Evolutionary conservation across 2,113 vertebrate genomes (phyloP).

Genomic region (Promerops cafer): DNA sequence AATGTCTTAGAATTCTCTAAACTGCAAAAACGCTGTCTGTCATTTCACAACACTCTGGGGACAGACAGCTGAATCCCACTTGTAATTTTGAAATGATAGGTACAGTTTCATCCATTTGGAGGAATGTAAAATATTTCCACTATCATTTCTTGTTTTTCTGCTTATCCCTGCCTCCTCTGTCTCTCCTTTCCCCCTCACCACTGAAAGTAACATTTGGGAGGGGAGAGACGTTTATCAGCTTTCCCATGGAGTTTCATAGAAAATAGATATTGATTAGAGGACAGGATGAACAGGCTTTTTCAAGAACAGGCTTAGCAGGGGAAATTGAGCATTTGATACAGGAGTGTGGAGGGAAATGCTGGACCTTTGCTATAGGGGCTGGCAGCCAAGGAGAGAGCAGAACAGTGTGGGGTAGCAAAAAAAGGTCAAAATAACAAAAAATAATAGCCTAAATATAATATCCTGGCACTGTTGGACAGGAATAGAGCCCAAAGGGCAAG

Average conservation of each 20-base stretch:
- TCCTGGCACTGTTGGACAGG: neutral
- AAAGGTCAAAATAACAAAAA: neutral
- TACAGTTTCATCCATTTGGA: neutral
- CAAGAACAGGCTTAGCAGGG: neutral
- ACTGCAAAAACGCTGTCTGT: neutral
- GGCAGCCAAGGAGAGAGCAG: neutral
- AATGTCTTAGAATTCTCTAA: neutral
- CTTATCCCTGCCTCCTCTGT: neutral
- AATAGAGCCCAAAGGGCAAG: neutral
- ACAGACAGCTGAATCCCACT: neutral
- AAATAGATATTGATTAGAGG: neutral
- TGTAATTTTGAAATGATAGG: neutral
- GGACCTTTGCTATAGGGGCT: neutral
- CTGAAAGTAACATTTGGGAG: neutral
- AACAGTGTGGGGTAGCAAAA: neutral
- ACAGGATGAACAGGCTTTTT: neutral
- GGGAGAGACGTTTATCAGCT: neutral
- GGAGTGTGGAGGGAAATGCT: neutral
- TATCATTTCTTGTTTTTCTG: neutral
- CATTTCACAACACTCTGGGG: neutral
- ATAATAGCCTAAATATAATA: neutral
- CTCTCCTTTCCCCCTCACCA: neutral
- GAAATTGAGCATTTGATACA: neutral
- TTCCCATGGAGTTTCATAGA: neutral
- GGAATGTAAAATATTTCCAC: constrained; percentile 4